Percentiles rank a stretch among this genome's conserved stretches.
These are phyloP conservation scores for Alethe castanea DNA, from an alignment of 2,113 vertebrate species.

Conservation along the genomic window DNA sequence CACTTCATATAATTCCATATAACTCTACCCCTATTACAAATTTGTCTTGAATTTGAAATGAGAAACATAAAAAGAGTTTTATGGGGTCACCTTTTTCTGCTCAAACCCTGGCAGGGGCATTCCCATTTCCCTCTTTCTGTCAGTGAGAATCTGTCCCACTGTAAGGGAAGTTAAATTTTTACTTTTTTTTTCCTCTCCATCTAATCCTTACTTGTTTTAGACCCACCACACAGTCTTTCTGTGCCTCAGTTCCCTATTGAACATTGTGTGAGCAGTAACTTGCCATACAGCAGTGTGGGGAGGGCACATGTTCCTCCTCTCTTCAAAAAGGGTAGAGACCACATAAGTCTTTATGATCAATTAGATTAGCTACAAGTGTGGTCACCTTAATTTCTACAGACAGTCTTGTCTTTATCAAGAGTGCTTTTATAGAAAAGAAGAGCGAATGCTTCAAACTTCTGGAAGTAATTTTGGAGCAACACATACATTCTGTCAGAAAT, in stretches of 20 bases:
- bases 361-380: not conserved
- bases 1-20: not conserved
- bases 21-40: not conserved
- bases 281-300: not conserved
- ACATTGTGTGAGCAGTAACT: not conserved
- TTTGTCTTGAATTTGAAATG: not conserved
- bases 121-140: not conserved
- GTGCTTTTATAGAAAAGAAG: not conserved
- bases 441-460: not conserved
- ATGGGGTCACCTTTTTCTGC: not conserved
- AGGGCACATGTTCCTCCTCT: not conserved
- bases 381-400: not conserved
- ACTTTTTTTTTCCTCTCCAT: not conserved
- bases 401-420: not conserved
- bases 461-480: not conserved
- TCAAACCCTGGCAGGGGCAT: accelerated
- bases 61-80: not conserved
- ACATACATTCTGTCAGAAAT: not conserved
- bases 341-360: not conserved
- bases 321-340: not conserved
- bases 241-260: not conserved
- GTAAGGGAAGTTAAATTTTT: not conserved
- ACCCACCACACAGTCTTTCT: not conserved
- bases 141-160: not conserved
- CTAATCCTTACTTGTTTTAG: not conserved